These are phyloP conservation scores for Plebejus melissa DNA, from an alignment of 2,888 invertebrate species.

Conservation along the genomic window DNA sequence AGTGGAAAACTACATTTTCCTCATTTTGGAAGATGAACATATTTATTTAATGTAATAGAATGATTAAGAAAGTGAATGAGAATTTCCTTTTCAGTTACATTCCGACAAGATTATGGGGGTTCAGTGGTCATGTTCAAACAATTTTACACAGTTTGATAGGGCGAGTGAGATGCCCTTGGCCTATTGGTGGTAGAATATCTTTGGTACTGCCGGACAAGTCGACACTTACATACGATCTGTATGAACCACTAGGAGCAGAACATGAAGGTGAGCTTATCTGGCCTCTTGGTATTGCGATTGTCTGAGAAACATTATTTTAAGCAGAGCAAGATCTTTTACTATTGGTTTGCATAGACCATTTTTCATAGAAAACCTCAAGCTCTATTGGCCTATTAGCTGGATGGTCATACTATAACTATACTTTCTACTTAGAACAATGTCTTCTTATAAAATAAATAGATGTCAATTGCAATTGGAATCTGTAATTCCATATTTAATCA, in stretches of 20 bases:
- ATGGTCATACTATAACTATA: too few species aligned
- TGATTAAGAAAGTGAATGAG: background rate
- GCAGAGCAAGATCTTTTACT: background rate
- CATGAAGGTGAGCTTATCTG: conserved; percentile 80
- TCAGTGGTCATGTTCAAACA: conserved; percentile 96
- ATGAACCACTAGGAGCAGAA: conserved; percentile 86
- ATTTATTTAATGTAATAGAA: background rate
- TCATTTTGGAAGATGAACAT: background rate
- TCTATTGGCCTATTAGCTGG: background rate
- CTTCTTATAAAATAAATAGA: too few species aligned
- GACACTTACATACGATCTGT: conserved; percentile 94
- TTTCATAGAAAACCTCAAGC: background rate
- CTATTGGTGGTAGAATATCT: conserved; percentile 89
- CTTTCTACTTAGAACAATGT: too few species aligned
- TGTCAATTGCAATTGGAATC: too few species aligned
- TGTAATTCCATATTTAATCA: too few species aligned
- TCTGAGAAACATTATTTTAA: too few species aligned
- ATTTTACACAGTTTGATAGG: conserved; percentile 93
- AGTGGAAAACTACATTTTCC: background rate
- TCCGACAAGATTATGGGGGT: conserved; percentile 95
- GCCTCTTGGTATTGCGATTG: background rate
- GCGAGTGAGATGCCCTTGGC: conserved; percentile 92
- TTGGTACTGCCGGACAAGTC: conserved; percentile 89
- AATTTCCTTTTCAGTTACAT: conserved; percentile 83
- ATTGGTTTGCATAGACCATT: background rate